phyloP scores from a whole-genome alignment of 2,888 invertebrate genomes.

The Ichneumoninae sp. region DNA sequence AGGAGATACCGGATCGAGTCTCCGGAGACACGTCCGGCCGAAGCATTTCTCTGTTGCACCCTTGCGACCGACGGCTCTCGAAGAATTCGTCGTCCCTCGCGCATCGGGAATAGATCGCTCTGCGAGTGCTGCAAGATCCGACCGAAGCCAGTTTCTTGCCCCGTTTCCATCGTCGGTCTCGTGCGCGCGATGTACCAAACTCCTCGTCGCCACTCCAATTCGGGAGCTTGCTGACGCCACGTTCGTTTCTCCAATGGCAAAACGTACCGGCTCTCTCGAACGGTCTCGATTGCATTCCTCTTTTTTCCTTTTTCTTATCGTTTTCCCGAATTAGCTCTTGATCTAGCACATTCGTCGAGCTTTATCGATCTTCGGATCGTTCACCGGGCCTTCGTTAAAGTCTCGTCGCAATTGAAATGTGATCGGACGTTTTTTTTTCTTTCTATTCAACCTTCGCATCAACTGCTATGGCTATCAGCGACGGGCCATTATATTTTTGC shows the following conservation, averaged over 20 bases:
- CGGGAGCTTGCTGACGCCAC: not conserved
- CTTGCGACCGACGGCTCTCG: not conserved
- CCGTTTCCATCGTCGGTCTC: constrained; percentile 9
- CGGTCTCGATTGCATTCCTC: not conserved
- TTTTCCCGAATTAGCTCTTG: not conserved
- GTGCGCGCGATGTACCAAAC: not conserved
- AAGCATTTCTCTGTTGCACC: constrained; percentile 13
- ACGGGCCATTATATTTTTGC: too few relatives aligned
- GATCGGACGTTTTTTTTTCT: too few relatives aligned
- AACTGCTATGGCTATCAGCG: too few relatives aligned
- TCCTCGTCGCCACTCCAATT: not conserved
- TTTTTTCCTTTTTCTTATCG: not conserved
- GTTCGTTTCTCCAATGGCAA: not conserved
- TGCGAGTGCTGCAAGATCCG: not conserved
- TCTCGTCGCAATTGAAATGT: too few relatives aligned
- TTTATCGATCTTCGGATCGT: not conserved
- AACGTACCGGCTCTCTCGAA: not conserved
- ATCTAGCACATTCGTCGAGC: not conserved
- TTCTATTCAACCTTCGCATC: too few relatives aligned
- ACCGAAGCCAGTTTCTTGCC: constrained; percentile 15
- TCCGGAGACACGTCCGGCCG: constrained; percentile 13
- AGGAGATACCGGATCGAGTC: constrained; percentile 30
- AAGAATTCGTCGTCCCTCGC: constrained; percentile 21
- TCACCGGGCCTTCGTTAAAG: not conserved
- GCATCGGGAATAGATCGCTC: constrained; percentile 9